These are phyloP conservation scores for Bombyx mori DNA, from an alignment of 1,140 invertebrate genomes.

Conservation along the genomic window DNA sequence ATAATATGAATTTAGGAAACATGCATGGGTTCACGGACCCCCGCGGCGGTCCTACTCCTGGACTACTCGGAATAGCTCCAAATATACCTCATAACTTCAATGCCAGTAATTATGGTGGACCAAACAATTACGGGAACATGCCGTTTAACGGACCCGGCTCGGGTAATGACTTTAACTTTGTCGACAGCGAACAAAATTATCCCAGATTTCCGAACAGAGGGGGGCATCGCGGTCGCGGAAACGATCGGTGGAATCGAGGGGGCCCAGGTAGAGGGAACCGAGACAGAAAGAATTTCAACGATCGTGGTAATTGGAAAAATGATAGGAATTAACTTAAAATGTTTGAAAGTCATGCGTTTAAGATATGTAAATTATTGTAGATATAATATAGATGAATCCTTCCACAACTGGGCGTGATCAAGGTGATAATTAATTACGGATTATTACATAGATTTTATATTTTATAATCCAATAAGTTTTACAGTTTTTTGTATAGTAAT, in stretches of 20 bases:
- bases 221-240: conserved; percentile 57
- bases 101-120: conserved; percentile 49
- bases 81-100: conserved; percentile 66
- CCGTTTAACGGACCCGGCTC: conserved; percentile 20
- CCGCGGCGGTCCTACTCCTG: conserved; percentile 52
- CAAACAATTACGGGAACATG: conserved; percentile 58
- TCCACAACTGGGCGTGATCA: conserved; percentile 56
- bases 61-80: conserved; percentile 62
- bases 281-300: conserved; percentile 65
- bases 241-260: conserved; percentile 62
- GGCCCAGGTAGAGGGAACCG: conserved; percentile 60
- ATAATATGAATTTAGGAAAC: conserved; percentile 52
- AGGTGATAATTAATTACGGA: conserved; percentile 54
- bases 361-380: conserved; percentile 23
- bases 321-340: conserved; percentile 47
- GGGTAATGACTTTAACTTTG: conserved; percentile 57
- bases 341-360: neutral
- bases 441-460: conserved; percentile 35
- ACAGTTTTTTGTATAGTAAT: conserved; percentile 31
- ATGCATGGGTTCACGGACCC: conserved; percentile 54
- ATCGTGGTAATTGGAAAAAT: conserved; percentile 63
- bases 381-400: conserved; percentile 35
- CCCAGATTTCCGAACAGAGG: conserved; percentile 60
- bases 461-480: conserved; percentile 19
- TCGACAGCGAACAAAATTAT: conserved; percentile 60